A percentile compares a stretch with the other conserved stretches of the same genome.
These are phyloP conservation scores for Polydrusus tereticollis DNA, from an alignment of 2,888 invertebrate species.

Conservation along the genomic window DNA sequence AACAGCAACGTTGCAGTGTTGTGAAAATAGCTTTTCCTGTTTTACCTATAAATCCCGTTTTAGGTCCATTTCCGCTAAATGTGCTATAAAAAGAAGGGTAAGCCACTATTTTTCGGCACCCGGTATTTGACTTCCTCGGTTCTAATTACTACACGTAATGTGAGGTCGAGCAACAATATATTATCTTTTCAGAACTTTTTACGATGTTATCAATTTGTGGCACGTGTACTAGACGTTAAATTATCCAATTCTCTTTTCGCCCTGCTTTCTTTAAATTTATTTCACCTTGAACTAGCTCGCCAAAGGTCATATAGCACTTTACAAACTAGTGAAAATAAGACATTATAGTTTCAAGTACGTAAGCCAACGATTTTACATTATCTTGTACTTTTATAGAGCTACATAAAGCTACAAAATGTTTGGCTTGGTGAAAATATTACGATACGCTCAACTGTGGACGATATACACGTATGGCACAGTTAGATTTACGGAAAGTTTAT, in stretches of 20 bases:
- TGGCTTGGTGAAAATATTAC: no score
- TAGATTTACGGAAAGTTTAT: no score
- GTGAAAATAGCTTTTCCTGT: no score
- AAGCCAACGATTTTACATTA: no score
- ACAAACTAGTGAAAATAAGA: background rate
- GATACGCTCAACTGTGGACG: no score
- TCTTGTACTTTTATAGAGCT: no score
- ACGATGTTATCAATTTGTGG: background rate
- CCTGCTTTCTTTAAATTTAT: conserved; percentile 10
- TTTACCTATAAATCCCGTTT: background rate
- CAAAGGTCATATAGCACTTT: background rate
- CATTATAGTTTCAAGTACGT: background rate
- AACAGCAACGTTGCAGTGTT: no score
- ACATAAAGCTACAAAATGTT: no score
- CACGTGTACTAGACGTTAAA: conserved; percentile 10
- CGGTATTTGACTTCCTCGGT: background rate
- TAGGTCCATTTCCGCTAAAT: background rate
- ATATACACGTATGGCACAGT: no score
- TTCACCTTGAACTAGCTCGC: conserved; percentile 4
- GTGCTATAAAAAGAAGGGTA: no score
- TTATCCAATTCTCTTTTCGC: conserved; percentile 8
- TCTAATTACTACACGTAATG: background rate
- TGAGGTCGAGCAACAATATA: background rate
- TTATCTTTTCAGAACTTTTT: background rate
- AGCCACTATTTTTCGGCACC: no score